Percentiles rank a stretch among this genome's conserved stretches.
Evolutionary conservation across 2,113 vertebrate genomes (phyloP).

Genomic region (Tragelaphus strepsiceros): DNA sequence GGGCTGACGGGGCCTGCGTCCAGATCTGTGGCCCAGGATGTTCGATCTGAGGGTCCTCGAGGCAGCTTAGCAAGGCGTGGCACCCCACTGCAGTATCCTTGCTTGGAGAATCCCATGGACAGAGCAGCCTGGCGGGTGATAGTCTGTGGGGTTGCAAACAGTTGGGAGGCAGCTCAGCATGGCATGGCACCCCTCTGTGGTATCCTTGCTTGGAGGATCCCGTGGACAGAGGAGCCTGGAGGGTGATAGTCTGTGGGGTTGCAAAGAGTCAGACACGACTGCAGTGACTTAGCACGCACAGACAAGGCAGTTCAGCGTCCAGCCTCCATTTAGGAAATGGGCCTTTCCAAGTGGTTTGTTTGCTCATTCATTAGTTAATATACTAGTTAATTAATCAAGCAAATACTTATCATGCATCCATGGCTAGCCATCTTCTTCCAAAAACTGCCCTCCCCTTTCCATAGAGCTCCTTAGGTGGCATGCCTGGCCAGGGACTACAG

Average conservation of each 20-base stretch:
- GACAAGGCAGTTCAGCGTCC: not conserved
- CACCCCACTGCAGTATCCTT: not conserved
- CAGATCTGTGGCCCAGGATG: accelerated
- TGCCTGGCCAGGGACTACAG: not conserved
- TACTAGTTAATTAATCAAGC: not conserved
- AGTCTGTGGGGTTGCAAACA: too few relatives aligned
- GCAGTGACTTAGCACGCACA: not conserved
- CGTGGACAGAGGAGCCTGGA: too few relatives aligned
- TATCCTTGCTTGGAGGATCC: too few relatives aligned
- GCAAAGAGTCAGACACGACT: not conserved
- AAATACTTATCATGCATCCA: not conserved
- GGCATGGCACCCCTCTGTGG: too few relatives aligned
- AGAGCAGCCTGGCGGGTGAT: not conserved
- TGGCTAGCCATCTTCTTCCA: not conserved
- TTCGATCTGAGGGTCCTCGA: not conserved
- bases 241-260: not conserved
- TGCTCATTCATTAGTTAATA: not conserved
- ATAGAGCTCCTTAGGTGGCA: not conserved
- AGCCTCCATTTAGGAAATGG: not conserved
- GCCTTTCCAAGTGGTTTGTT: not conserved
- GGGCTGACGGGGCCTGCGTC: accelerated
- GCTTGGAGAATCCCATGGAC: not conserved
- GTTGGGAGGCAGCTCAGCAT: not conserved
- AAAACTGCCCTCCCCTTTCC: not conserved
- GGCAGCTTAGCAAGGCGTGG: not conserved